Percentiles rank a stretch among this genome's conserved stretches.
Conservation (phyloP, 2,113 vertebrate genomes). For the Setophaga coronata region DNA sequence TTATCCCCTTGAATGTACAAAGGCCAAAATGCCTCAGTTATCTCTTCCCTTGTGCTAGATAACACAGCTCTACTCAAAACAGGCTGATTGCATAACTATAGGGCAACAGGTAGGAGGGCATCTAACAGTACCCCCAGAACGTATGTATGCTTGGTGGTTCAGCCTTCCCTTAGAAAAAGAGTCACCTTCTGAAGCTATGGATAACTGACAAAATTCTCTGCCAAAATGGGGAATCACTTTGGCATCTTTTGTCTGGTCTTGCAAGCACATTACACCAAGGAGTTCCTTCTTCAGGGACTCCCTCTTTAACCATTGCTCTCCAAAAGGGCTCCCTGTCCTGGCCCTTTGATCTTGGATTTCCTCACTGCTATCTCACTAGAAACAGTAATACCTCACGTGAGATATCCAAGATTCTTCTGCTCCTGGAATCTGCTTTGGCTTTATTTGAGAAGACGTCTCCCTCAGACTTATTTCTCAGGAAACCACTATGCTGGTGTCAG, state of each 20-base stretch:
- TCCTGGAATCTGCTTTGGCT: neutral
- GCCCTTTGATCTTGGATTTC: neutral
- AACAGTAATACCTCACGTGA: neutral
- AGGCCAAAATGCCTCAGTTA: conserved; percentile 45
- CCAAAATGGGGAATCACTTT: neutral
- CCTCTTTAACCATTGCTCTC: neutral
- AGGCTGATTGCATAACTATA: conserved; percentile 44
- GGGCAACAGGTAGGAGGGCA: conserved; percentile 63
- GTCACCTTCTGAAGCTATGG: neutral
- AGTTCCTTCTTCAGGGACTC: conserved; percentile 3
- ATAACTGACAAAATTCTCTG: neutral
- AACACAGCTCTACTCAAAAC: conserved; percentile 40
- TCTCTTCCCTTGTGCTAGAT: conserved; percentile 22
- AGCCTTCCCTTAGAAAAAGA: neutral
- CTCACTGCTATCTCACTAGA: neutral
- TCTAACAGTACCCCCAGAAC: conserved; percentile 1
- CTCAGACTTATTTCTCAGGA: neutral
- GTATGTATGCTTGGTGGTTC: neutral
- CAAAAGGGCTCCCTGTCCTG: neutral
- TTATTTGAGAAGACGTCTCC: neutral
- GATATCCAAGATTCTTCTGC: neutral
- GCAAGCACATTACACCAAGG: neutral
- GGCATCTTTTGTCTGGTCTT: neutral
- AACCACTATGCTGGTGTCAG: neutral
- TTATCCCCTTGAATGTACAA: conserved; percentile 31